Evolutionary conservation across 2,113 vertebrate species (phyloP).

Genomic region (Ardeotis arabs): DNA sequence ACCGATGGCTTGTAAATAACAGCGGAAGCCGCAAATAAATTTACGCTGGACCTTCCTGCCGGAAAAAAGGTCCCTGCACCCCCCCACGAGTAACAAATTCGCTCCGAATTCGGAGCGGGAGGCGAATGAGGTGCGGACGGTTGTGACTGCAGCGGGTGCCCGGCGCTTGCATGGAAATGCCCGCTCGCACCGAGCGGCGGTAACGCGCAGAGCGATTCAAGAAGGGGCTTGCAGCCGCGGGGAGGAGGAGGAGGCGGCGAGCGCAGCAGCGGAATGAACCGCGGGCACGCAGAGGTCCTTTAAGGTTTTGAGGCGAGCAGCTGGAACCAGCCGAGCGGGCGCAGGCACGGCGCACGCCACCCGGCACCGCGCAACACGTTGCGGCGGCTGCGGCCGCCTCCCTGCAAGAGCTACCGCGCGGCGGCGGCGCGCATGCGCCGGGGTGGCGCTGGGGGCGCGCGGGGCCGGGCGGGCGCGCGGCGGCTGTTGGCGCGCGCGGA

Average conservation of each 20-base stretch:
- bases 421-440: slow-evolving; percentile 7
- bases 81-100: background rate
- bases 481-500: background rate
- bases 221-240: background rate
- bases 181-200: background rate
- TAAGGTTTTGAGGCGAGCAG: background rate
- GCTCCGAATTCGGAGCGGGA: background rate
- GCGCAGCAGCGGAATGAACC: background rate
- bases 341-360: background rate
- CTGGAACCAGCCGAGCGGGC: background rate
- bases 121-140: background rate
- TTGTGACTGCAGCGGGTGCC: background rate
- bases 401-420: background rate
- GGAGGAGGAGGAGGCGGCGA: background rate
- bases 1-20: background rate
- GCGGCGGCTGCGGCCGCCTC: background rate
- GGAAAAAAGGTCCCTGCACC: background rate
- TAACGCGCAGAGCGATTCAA: background rate
- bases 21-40: slow-evolving; percentile 12
- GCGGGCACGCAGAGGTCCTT: background rate
- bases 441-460: background rate
- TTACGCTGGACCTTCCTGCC: slow-evolving; percentile 1
- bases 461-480: background rate
- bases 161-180: background rate
- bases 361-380: slow-evolving; percentile 7